Conservation (phyloP, 2,888 invertebrate species). For the Achlya flavicornis region DNA sequence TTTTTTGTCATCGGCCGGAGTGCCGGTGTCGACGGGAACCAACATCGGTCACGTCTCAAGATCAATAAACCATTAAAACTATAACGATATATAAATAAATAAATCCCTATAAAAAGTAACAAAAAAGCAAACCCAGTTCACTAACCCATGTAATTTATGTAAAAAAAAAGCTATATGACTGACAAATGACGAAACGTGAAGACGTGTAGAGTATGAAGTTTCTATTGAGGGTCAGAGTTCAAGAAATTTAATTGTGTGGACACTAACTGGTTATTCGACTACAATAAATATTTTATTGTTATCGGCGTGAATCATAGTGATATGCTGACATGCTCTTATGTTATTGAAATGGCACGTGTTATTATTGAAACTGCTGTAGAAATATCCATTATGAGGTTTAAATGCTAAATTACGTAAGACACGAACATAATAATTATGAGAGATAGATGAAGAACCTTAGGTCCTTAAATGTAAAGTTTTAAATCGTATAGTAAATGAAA, state of each 20-base stretch:
- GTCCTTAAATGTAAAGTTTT: neutral
- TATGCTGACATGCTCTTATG: conserved; percentile 28
- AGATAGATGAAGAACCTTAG: too few species aligned
- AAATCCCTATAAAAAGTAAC: conserved; percentile 15
- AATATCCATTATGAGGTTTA: neutral
- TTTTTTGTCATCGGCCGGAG: conserved; percentile 67
- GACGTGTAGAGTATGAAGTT: conserved; percentile 30
- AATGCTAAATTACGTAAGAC: too few species aligned
- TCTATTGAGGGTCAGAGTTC: conserved; percentile 53
- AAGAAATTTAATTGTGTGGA: conserved; percentile 37
- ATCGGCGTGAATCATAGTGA: conserved; percentile 39
- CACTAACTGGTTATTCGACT: conserved; percentile 22
- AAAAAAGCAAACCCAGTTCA: conserved; percentile 35
- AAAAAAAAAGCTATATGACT: conserved; percentile 57
- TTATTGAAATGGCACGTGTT: conserved; percentile 36
- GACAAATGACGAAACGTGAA: conserved; percentile 61
- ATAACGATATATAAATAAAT: conserved; percentile 27
- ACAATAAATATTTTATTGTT: conserved; percentile 28
- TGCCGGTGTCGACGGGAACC: conserved; percentile 46
- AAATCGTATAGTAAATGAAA: too few species aligned
- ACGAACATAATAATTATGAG: too few species aligned
- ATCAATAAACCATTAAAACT: conserved; percentile 45
- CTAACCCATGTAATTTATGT: conserved; percentile 53
- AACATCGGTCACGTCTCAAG: conserved; percentile 61
- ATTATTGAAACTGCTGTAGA: conserved; percentile 7